phyloP scores from a whole-genome alignment of 2,797 vertebrate species.

The Cyprinodon diabolis region DNA sequence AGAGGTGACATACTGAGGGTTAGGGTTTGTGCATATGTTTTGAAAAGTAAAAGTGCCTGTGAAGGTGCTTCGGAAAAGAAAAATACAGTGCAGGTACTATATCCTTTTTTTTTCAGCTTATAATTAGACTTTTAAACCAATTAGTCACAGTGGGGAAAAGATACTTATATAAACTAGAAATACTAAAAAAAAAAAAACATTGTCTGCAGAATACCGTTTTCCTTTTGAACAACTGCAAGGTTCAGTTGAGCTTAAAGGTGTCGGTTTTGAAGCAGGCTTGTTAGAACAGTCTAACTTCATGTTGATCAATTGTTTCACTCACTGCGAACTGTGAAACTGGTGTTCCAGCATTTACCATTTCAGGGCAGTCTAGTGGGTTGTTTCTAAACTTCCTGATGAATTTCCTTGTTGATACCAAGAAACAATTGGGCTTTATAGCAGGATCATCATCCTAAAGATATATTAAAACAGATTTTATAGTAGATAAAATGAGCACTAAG shows the following conservation, averaged over 20 bases:
- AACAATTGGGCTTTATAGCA: not conserved
- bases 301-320: not conserved
- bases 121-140: not conserved
- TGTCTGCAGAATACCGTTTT: not conserved
- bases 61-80: conserved; percentile 36
- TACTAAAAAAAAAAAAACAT: not conserved
- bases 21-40: not conserved
- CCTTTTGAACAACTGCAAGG: not conserved
- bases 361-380: not conserved
- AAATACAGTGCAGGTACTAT: not conserved
- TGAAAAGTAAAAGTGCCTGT: not conserved
- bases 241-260: not conserved
- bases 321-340: not conserved
- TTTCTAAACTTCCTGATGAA: not conserved
- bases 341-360: not conserved
- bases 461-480: not conserved
- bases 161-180: no score
- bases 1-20: conserved; percentile 2
- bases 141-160: not conserved
- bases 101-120: no score
- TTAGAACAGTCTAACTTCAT: not conserved
- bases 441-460: not conserved
- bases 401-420: not conserved
- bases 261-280: not conserved
- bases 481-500: not conserved